phyloP scores from a whole-genome alignment of 2,113 vertebrate species.

The Dipodomys stephensi region DNA sequence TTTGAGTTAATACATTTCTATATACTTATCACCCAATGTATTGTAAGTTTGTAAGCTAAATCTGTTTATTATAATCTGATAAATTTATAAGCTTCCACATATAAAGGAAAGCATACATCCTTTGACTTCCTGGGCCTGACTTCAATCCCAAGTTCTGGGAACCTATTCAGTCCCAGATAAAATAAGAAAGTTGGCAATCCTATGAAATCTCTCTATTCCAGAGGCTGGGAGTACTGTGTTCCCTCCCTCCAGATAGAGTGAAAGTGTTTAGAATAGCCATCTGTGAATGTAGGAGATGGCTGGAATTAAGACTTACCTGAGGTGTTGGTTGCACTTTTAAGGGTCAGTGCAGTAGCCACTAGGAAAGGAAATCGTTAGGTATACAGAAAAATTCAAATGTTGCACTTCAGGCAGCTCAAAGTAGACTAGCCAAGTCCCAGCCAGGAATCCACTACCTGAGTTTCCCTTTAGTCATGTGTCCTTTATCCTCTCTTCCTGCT shows the following conservation, averaged over 20 bases:
- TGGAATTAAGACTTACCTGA: background rate
- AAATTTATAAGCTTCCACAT: too few relatives aligned
- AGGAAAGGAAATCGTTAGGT: background rate
- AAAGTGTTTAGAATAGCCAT: background rate
- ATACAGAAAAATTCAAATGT: background rate
- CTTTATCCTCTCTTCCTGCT: accelerated
- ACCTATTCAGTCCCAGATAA: background rate
- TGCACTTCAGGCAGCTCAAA: conserved; percentile 3
- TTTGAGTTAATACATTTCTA: too few relatives aligned
- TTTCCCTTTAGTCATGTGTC: background rate
- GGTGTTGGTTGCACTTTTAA: background rate
- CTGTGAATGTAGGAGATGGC: background rate
- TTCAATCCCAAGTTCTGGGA: background rate
- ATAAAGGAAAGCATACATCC: too few relatives aligned
- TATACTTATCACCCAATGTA: too few relatives aligned
- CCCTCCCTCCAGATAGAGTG: background rate
- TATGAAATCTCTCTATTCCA: background rate
- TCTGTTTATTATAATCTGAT: too few relatives aligned
- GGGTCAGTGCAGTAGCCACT: background rate
- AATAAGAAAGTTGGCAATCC: background rate
- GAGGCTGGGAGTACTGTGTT: background rate
- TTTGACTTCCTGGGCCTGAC: background rate
- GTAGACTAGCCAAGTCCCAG: background rate
- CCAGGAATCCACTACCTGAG: background rate
- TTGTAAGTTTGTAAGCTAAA: too few relatives aligned